A percentile compares a stretch with the other conserved stretches of the same genome.
These are phyloP conservation scores for Liolophura sinensis DNA, from an alignment of 1,140 invertebrate species.

Conservation along the genomic window DNA sequence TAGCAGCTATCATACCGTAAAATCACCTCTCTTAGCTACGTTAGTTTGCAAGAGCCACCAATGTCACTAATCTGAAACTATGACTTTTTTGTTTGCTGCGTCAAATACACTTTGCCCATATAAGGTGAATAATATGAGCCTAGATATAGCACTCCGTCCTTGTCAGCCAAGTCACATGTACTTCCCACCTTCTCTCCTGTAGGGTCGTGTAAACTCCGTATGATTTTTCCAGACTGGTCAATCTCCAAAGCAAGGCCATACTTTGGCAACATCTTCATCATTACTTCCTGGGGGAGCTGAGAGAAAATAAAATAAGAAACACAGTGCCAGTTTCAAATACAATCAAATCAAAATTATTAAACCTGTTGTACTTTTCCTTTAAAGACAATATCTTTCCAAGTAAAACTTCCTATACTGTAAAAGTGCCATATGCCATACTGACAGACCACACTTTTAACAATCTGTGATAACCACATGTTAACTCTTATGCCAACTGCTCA, in stretches of 20 bases:
- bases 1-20: too few species aligned
- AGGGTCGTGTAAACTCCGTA: constrained; percentile 55
- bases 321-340: neutral
- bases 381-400: neutral
- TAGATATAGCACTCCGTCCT: constrained; percentile 63
- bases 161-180: constrained; percentile 55
- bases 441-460: too few species aligned
- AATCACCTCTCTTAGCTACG: too few species aligned
- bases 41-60: too few species aligned
- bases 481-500: too few species aligned
- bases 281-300: constrained; percentile 53
- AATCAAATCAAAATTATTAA: neutral
- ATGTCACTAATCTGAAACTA: too few species aligned
- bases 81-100: too few species aligned
- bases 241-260: constrained; percentile 60
- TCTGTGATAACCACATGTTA: too few species aligned
- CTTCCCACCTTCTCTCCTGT: constrained; percentile 43
- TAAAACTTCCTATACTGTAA: neutral
- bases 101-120: constrained; percentile 31
- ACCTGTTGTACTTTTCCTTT: neutral
- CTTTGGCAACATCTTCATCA: constrained; percentile 67
- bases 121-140: constrained; percentile 59
- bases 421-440: neutral
- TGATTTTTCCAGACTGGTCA: constrained; percentile 48
- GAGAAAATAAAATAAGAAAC: constrained; percentile 60